These are phyloP conservation scores for Palythoa grandiflora DNA, from an alignment of 92 coral and sea anemone species.

Conservation along the genomic window DNA sequence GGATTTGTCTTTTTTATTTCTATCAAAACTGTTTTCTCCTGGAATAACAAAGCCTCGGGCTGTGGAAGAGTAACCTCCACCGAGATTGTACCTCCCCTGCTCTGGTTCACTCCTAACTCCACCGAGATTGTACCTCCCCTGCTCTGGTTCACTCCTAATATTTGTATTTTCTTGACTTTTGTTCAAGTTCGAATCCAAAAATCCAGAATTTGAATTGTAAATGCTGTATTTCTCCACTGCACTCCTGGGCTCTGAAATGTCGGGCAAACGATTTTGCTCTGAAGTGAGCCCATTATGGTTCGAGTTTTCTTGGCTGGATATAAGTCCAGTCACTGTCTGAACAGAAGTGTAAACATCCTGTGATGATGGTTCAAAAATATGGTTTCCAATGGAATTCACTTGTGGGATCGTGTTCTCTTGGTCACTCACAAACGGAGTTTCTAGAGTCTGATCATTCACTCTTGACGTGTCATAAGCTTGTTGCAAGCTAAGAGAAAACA, in stretches of 20 bases:
- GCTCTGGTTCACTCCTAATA: neutral
- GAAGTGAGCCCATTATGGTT: neutral
- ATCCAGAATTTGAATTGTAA: neutral
- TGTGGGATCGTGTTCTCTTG: neutral
- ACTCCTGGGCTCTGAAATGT: neutral
- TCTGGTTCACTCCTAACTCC: too few relatives aligned
- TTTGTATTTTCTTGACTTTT: neutral
- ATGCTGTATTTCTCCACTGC: neutral
- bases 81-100: neutral
- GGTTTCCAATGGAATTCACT: neutral
- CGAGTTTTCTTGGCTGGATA: neutral
- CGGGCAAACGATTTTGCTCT: neutral
- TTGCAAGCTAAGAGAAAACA: constrained; percentile 25
- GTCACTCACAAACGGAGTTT: neutral
- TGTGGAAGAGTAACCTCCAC: neutral
- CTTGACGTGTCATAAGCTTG: constrained; percentile 24
- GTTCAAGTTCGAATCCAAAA: neutral
- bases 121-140: neutral
- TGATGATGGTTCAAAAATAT: neutral
- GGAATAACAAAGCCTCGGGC: neutral
- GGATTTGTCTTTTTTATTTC: neutral
- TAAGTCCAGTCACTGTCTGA: neutral
- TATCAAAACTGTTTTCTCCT: neutral
- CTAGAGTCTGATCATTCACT: neutral
- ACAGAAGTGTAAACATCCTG: neutral